Evolutionary conservation across 1,140 invertebrate genomes (phyloP), one percentile per base, ranked within the genome.

Genomic region (Linepithema humile): DNA sequence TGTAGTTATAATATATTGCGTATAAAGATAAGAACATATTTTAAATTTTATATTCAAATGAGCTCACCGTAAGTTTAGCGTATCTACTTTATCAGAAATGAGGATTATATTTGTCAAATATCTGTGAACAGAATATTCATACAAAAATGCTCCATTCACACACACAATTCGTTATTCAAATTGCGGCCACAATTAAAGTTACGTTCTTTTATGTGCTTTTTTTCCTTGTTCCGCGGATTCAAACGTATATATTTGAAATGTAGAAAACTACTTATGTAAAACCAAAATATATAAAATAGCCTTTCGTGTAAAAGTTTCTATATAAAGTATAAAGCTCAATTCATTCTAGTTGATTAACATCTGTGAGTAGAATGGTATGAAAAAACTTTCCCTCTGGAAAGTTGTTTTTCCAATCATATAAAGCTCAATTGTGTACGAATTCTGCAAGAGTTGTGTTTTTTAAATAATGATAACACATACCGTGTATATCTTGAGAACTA

Each of bases 301-400:
- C 20, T 40, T 55, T 69, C 67, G 23, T 55, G n/a, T 53, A 29
- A 69, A 55, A 69, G 35, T 69, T 78, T 26, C 12, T 32, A 12
- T 69, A 55, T 40, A 55, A 40, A 69, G 23, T 69, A 69, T 69
- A 55, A 78, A 78, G 35, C 48, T 78, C 62, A 29, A 78, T 69
- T 78, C 35, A 40, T 45, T 78, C 23, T 6, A 7, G 32, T 64
- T 69, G 62, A 78, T 78, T 78, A 78, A 78, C 62, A 78, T 69
- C 23, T 69, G 3, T 17, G 15, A 20, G 4, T 59, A 7, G 15
- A 20, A 35, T 50, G 29, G n/a, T 40, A 55, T 69, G 64, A 55
- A 35, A 69, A 78, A 78, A 78, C 48, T 78, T 69, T 78, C 69
- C n/a, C 35, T 53, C 23, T 32, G 48, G 35, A 0, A 40, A 67